phyloP scores from a whole-genome alignment of 2,113 vertebrate genomes.

The Ondatra zibethicus region DNA sequence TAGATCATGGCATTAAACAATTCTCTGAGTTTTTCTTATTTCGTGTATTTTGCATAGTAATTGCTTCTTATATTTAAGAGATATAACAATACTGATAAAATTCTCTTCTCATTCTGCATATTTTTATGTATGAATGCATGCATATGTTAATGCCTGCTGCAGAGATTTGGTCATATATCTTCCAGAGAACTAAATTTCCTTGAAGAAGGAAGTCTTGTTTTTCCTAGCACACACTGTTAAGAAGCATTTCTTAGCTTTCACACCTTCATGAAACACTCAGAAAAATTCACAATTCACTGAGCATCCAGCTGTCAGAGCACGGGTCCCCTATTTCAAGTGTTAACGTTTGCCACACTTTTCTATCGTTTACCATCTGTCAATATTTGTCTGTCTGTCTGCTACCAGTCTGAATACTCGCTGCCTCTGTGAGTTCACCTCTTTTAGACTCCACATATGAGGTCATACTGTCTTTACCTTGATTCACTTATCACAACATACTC shows the following conservation, averaged over 20 bases:
- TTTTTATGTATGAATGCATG: neutral
- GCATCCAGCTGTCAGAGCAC: neutral
- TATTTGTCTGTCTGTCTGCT: neutral
- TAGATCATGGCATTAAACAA: neutral
- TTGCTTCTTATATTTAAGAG: neutral
- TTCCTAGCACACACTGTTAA: neutral
- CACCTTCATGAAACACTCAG: neutral
- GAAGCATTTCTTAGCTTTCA: constrained; percentile 32
- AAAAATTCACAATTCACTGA: neutral
- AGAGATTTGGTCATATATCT: neutral
- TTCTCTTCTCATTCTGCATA: neutral
- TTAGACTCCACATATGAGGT: neutral
- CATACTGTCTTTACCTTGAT: neutral
- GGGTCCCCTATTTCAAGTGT: neutral
- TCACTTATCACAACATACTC: neutral
- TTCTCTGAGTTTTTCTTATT: neutral
- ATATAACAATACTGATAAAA: neutral
- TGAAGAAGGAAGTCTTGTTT: neutral
- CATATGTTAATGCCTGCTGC: neutral
- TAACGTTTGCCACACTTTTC: neutral
- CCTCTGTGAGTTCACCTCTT: neutral
- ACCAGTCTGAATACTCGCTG: neutral
- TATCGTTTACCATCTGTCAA: neutral
- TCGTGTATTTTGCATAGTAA: neutral
- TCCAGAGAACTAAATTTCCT: neutral